A percentile compares a stretch with the other conserved stretches of the same genome.
These are phyloP conservation scores for Drosophila guanche DNA, from an alignment of 1,140 invertebrate species.

Conservation along the genomic window DNA sequence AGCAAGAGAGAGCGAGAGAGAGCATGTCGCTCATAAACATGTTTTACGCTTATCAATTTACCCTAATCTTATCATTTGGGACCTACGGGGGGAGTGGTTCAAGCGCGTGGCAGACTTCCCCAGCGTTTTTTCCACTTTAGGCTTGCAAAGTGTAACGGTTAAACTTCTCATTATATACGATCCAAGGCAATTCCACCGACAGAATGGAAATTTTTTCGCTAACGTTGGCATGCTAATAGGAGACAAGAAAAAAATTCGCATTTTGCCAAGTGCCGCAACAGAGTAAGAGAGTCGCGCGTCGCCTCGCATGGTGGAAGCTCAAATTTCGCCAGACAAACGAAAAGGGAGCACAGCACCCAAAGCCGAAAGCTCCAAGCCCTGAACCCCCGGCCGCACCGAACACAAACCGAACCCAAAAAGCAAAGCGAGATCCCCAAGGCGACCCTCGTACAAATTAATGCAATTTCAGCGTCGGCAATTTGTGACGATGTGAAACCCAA, in stretches of 20 bases:
- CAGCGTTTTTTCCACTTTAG: conserved; percentile 6
- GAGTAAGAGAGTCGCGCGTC: conserved; percentile 50
- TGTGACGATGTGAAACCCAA: neutral
- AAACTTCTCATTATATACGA: conserved; percentile 35
- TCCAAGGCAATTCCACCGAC: conserved; percentile 24
- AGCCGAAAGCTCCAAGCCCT: conserved; percentile 23
- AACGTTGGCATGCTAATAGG: conserved; percentile 60
- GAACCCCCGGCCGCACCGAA: conserved; percentile 16
- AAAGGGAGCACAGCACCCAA: conserved; percentile 50
- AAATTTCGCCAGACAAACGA: conserved; percentile 60
- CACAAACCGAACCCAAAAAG: conserved; percentile 35
- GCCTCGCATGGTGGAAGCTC: conserved; percentile 36
- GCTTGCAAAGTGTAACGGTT: conserved; percentile 42
- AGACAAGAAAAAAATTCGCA: conserved; percentile 27
- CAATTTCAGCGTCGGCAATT: conserved; percentile 56
- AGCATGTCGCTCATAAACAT: neutral
- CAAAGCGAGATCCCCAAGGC: conserved; percentile 40
- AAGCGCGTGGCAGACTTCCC: conserved; percentile 29
- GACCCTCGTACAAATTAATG: conserved; percentile 71
- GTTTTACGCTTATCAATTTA: conserved; percentile 6
- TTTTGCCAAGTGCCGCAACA: conserved; percentile 20
- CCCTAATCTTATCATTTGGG: conserved; percentile 12
- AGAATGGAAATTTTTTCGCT: conserved; percentile 58
- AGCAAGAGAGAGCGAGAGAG: neutral
- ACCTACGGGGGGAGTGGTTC: neutral